Conservation (phyloP, 2,797 vertebrate species). For the Thamnophis elegans region DNA sequence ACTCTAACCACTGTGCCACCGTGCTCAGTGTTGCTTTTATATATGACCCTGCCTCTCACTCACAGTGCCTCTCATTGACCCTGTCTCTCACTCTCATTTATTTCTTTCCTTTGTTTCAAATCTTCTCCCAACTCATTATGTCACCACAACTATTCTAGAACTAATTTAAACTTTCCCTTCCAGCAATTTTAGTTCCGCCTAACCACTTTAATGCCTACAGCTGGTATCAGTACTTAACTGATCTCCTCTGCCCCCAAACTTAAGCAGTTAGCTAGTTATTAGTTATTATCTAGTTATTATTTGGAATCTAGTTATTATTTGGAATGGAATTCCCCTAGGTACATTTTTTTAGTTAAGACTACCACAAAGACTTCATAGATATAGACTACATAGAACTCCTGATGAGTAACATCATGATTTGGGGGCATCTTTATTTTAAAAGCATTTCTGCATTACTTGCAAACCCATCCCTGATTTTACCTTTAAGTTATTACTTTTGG, state of each 20-base stretch:
- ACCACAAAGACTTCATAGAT: not conserved
- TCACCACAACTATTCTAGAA: not conserved
- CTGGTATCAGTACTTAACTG: not conserved
- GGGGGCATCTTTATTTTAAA: not conserved
- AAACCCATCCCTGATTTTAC: not conserved
- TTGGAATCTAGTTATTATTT: no score
- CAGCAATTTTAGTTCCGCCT: no score
- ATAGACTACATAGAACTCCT: not conserved
- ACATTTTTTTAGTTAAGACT: not conserved
- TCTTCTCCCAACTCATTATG: not conserved
- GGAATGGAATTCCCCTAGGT: not conserved
- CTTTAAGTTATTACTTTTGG: not conserved
- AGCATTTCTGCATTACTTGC: not conserved
- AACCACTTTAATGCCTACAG: not conserved
- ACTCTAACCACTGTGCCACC: no score
- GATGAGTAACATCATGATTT: not conserved
- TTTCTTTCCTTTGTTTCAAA: not conserved
- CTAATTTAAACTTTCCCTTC: not conserved
- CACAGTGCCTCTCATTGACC: no score
- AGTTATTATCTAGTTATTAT: no score
- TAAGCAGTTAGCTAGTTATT: no score
- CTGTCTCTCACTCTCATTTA: not conserved
- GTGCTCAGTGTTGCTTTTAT: not conserved
- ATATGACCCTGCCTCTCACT: not conserved
- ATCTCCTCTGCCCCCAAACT: not conserved